These are phyloP conservation scores for Drosophila pandora DNA, from an alignment of 1,140 invertebrate genomes.

Conservation along the genomic window DNA sequence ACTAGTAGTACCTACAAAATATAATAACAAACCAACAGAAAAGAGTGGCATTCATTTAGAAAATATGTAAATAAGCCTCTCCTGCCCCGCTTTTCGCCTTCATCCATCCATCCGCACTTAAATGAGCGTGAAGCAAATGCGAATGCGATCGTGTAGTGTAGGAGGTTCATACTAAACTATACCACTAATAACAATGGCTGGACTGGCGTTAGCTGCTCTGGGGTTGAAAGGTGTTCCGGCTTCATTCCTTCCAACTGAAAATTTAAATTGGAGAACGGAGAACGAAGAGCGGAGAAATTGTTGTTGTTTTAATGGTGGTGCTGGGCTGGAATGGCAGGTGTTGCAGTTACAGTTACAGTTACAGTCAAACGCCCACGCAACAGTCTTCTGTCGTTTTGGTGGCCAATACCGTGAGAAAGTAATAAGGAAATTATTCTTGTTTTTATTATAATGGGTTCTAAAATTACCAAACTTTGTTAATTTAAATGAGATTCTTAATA, in stretches of 20 bases:
- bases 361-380: constrained; percentile 50
- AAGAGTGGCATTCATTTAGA: constrained; percentile 52
- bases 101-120: constrained; percentile 26
- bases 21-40: constrained; percentile 8
- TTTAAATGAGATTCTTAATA: too few species aligned
- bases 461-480: too few species aligned
- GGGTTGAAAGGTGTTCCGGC: constrained; percentile 72
- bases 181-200: constrained; percentile 16
- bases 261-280: constrained; percentile 46
- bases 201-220: not conserved
- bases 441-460: not conserved
- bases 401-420: constrained; percentile 21
- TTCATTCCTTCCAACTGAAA: constrained; percentile 55
- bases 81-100: too few species aligned
- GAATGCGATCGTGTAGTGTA: constrained; percentile 36
- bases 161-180: not conserved
- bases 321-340: constrained; percentile 9
- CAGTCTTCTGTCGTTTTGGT: constrained; percentile 26
- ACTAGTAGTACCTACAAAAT: constrained; percentile 34
- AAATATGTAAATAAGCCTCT: constrained; percentile 67
- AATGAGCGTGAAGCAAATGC: constrained; percentile 56
- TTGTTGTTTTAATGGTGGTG: constrained; percentile 33
- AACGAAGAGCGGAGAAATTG: constrained; percentile 32
- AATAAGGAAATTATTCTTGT: not conserved
- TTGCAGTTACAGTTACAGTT: constrained; percentile 49